phyloP scores from a whole-genome alignment of 2,888 invertebrate genomes.

The Cantharis flavilabris region DNA sequence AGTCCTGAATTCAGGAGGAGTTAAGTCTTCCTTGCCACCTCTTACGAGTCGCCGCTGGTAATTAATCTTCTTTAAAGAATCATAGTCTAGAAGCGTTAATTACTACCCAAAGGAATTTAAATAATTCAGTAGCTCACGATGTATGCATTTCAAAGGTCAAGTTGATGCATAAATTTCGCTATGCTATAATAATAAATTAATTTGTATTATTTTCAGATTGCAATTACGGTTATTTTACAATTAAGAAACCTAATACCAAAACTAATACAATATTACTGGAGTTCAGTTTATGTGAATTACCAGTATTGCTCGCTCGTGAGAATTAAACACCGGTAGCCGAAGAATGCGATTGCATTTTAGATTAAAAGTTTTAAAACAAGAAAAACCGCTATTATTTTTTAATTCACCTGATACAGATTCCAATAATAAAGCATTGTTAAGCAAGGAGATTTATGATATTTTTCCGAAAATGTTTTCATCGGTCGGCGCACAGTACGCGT shows the following conservation, averaged over 20 bases:
- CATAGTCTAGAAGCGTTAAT: not conserved
- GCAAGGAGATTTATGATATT: not conserved
- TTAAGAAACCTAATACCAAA: not conserved
- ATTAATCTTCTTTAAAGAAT: too few species aligned
- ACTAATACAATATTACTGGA: not conserved
- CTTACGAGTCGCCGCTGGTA: too few species aligned
- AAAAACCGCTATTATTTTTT: not conserved
- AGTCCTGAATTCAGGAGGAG: too few species aligned
- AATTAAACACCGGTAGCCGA: not conserved
- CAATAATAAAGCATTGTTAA: not conserved
- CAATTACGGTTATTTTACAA: conserved; percentile 2
- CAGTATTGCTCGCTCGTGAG: not conserved
- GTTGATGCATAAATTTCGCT: not conserved
- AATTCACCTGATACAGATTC: not conserved
- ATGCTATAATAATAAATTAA: not conserved
- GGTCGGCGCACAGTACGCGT: not conserved
- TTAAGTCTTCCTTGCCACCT: too few species aligned
- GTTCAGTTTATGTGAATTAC: not conserved
- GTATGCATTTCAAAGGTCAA: not conserved
- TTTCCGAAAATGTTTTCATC: not conserved
- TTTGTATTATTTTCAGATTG: not conserved
- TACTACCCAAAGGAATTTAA: not conserved
- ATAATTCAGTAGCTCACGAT: not conserved
- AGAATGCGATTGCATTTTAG: not conserved
- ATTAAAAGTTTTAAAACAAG: not conserved